Evolutionary conservation across 2,888 invertebrate species (phyloP).

Genomic region (Danaus chrysippus): DNA sequence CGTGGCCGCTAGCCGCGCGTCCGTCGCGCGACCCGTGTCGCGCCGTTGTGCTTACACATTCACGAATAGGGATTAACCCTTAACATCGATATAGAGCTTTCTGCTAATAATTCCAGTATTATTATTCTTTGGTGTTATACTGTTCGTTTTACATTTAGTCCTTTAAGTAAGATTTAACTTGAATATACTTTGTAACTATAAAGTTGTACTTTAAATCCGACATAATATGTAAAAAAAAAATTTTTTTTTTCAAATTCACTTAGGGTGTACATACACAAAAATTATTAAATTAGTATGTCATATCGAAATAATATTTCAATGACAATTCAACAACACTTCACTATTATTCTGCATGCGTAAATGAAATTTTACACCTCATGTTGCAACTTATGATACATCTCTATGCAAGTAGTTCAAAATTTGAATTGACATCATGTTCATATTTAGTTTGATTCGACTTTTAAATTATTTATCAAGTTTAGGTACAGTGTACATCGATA

Average conservation of each 20-base stretch:
- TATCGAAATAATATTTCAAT: background rate
- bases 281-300: background rate
- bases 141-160: background rate
- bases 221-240: too few relatives aligned
- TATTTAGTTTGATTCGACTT: background rate
- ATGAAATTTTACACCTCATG: constrained; percentile 2
- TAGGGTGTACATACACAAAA: too few relatives aligned
- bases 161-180: too few relatives aligned
- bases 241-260: background rate
- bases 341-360: background rate
- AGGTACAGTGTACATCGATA: constrained; percentile 39
- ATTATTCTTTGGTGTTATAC: background rate
- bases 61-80: constrained; percentile 44
- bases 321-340: background rate
- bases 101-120: background rate
- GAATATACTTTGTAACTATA: too few relatives aligned
- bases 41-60: constrained; percentile 46
- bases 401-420: constrained; percentile 4
- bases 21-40: constrained; percentile 70
- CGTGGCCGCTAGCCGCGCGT: constrained; percentile 74
- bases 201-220: too few relatives aligned
- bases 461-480: background rate
- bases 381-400: background rate
- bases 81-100: constrained; percentile 30
- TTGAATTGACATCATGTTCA: background rate